These are phyloP conservation scores for Lagria hirta DNA, from an alignment of 2,888 invertebrate genomes.

Conservation along the genomic window DNA sequence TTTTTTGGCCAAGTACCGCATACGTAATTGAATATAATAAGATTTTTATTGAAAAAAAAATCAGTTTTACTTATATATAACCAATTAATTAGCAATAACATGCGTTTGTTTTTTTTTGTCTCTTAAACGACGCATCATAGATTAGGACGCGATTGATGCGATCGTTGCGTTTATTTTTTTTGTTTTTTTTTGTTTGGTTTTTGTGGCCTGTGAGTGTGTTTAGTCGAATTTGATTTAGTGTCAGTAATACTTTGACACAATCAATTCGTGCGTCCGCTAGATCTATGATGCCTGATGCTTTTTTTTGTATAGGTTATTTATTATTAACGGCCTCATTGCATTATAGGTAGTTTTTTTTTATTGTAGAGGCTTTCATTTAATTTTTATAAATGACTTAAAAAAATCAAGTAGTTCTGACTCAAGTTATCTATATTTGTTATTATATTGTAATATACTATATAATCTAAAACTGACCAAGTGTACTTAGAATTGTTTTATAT, in stretches of 20 bases:
- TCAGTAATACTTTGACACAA: no score
- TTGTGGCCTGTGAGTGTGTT: conserved; percentile 25
- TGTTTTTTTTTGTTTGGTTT: conserved; percentile 9
- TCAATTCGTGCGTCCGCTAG: conserved; percentile 37
- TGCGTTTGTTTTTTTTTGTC: no score
- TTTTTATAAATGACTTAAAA: conserved; percentile 40
- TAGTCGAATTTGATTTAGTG: conserved; percentile 17
- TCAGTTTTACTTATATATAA: conserved; percentile 4
- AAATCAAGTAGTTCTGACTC: conserved; percentile 43
- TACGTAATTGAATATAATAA: conserved; percentile 11
- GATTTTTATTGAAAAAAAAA: conserved; percentile 10
- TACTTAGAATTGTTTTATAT: conserved; percentile 50
- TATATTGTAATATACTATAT: conserved; percentile 40
- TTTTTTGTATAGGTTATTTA: conserved; percentile 39
- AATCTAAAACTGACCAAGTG: conserved; percentile 44
- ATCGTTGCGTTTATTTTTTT: conserved; percentile 9
- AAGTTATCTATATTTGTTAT: conserved; percentile 34
- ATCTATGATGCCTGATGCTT: conserved; percentile 49
- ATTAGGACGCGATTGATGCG: conserved; percentile 23
- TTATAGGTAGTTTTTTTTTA: conserved; percentile 47
- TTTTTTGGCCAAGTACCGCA: conserved; percentile 27
- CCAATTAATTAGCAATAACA: no score
- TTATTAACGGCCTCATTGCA: conserved; percentile 48
- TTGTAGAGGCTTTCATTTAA: conserved; percentile 54
- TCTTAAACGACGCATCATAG: conserved; percentile 35